Base-by-base conservation (phyloP, 1,140 invertebrate species). In the Leucophenga varia region DNA sequence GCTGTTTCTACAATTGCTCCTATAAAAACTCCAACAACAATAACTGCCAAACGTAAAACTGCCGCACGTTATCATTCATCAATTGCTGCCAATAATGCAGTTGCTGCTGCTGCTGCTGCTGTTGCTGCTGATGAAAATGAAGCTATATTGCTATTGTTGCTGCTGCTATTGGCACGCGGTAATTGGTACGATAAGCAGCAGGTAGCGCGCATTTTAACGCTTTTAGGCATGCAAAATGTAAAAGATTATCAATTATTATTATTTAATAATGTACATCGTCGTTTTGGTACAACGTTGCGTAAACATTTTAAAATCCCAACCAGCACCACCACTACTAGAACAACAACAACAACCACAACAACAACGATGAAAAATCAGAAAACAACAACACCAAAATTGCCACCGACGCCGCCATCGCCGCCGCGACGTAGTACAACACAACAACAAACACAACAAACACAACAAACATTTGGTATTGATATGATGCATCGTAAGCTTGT, bases 1-100 rank as follows among this genome's bases (percentile, higher is more conserved):
- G 63, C 50, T 64, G 68, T 64, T 55, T 59, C 63, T 67, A 64
- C 67, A 68, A 10, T 10, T 25, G 63, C 67, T 57, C 47, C 61
- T 35, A 22, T 42, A 51, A 12, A 35, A 35, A 13, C 32, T 7
- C 6, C 6, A 35, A 13, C 32, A 35, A 12, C 12, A 35, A 35
- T n/a, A 35, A 35, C 32, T 7, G 6, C 32, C 6, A 13, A 17
- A 45, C 17, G 22, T 28, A 52, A 20, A 55, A 52, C 22, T 25
- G 22, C 22, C 22, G n/a, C n/a, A n/a, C n/a, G n/a, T 25, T 25
- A 6, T 25, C 22, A 6, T 53, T 58, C 55, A 30, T 30, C 46
- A 42, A 58, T n/a, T 55, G 56, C 35, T 19, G 36, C 25, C 16
- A 45, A 12, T 10, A 10, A 10, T n/a, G 22, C 22, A 25, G 10